Evolutionary conservation across 2,888 invertebrate genomes (phyloP).

Genomic region (Serrognathus titanus): DNA sequence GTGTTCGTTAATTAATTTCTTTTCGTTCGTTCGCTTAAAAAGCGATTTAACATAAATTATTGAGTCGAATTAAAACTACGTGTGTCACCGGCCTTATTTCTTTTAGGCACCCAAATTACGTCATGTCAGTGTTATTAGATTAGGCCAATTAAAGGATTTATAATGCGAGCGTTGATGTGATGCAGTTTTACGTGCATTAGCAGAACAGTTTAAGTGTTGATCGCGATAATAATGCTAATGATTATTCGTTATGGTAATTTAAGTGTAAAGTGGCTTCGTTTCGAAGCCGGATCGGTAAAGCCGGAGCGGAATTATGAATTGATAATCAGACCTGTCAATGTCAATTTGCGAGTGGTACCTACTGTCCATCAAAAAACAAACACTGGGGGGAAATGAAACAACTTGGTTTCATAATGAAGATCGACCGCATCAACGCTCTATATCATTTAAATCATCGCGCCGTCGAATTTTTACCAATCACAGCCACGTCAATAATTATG

Average conservation of each 20-base stretch:
- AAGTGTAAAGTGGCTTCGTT: slow-evolving; percentile 1
- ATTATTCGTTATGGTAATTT: background rate
- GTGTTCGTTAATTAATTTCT: slow-evolving; percentile 6
- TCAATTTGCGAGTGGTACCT: background rate
- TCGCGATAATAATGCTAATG: background rate
- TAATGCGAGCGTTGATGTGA: too few relatives aligned
- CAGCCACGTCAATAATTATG: too few relatives aligned
- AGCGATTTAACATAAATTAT: too few relatives aligned
- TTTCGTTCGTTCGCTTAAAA: background rate
- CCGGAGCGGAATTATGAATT: background rate
- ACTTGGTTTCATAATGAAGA: slow-evolving; percentile 3
- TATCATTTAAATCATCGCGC: too few relatives aligned
- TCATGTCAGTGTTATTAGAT: too few relatives aligned
- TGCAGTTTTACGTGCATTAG: too few relatives aligned
- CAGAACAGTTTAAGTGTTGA: background rate
- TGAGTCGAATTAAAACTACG: too few relatives aligned
- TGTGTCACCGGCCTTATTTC: too few relatives aligned
- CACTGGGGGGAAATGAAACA: background rate
- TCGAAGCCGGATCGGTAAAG: background rate
- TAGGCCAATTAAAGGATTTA: too few relatives aligned
- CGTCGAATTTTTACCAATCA: too few relatives aligned
- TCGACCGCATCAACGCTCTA: background rate
- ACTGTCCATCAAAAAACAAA: background rate
- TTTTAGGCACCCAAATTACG: too few relatives aligned
- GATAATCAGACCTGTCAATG: slow-evolving; percentile 2